Base-by-base conservation (phyloP, 2,888 invertebrate species). In the Melanostoma scalare region DNA sequence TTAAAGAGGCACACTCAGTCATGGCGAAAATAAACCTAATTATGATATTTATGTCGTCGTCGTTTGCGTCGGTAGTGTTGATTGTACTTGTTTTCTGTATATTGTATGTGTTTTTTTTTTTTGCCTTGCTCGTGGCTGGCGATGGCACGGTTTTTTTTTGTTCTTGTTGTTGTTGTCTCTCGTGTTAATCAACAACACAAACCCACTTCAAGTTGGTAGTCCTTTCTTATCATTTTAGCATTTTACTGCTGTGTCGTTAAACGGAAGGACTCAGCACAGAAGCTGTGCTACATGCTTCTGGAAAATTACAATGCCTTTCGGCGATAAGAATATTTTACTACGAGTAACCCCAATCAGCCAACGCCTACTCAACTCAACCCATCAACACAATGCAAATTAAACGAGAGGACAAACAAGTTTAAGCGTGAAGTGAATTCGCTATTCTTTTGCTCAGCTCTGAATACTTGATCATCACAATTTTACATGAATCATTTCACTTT, bases 161-260 rank as follows among this genome's bases (percentile, higher is more conserved):
- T 58, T 58, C 42, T 69, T 38, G 38, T 60, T 44, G 61, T 53
- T 42, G 46, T 6, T 33, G 33, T 33, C 20, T 20, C 4, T 30
- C 36, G 20, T 33, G 65, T 50, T 69, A 20, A 60, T 10, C 52
- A 52, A 53, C 58, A 35, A 33, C 31, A 31, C 52, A 61, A 40
- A 48, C 61, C 61, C 65, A 61, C 31, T 61, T 38, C 61, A 61
- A 63, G 31, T 58, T 30, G 42, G 36, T 10, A 42, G 78, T 60
- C 55, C 76, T 68, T 76, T 76, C 67, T 76, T 67, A 72, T 72
- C 71, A 72, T 76, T 81, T 76, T 42, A 53, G 52, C 60, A 48
- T 72, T 63, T 38, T 61, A 68, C 71, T 58, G 44, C 67, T 77
- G 72, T 68, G 69, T 63, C 56, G 77, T 82, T 77, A 10, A 55